Evolutionary conservation across 2,888 invertebrate species (phyloP), one percentile per base, ranked within the genome.

Genomic region (Mylabris sibirica): DNA sequence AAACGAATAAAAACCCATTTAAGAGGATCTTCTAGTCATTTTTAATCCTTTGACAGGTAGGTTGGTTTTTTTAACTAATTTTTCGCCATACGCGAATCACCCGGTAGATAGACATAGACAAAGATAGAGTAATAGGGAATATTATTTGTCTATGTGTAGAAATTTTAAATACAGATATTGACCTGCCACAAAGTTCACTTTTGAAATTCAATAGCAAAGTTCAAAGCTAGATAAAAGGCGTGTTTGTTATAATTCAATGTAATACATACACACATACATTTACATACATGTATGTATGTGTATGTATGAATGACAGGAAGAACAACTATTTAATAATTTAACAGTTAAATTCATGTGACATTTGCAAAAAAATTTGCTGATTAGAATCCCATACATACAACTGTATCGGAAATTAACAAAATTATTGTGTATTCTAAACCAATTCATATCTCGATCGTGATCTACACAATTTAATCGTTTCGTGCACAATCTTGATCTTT

Each of bases 191-290:
- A 20, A 49, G 20, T 49, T 49, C 49, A 49, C 49, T 20, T 49
- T 49, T 49, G 49, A 49, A 49, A 49, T 49, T 49, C 49, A 49
- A 49, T 49, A 49, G 49, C 49, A 49, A 49, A 49, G 49, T 49
- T 49, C 49, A 49, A 49, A 49, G 49, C 49, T 49, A 49, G 49
- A 49, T 49, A 49, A 49, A 20, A 49, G 20, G 20, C 6, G 11
- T 20, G 20, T 49, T 44, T 49, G 12, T 49, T 49, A 49, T 49
- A 22, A 49, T 30, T 30, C 49, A n/a, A 17, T 17, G 4, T 44
- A 44, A 49, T 49, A 49, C 49, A 49, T 11, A 22, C 6, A 49
- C 20, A 49, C 9, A 9, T 49, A 49, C 20, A 49, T 44, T 38
- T 2, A 38, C 17, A n/a, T 41, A 41, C 41, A 41, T 41, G n/a